These are phyloP conservation scores for Elgaria multicarinata DNA, from an alignment of 2,113 vertebrate species.

Conservation along the genomic window DNA sequence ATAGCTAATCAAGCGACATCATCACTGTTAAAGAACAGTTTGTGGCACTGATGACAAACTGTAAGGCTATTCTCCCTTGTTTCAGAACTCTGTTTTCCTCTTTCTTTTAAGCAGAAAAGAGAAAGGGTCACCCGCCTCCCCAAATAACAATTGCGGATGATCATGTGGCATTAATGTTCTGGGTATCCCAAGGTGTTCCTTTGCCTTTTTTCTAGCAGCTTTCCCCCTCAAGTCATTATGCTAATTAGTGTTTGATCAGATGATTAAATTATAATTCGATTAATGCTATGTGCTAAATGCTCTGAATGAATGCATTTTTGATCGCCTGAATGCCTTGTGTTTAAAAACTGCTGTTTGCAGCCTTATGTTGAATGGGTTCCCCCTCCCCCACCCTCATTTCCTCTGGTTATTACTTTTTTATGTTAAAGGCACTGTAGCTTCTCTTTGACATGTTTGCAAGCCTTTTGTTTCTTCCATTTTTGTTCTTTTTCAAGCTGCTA, in stretches of 20 bases:
- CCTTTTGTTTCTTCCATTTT: neutral
- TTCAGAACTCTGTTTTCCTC: neutral
- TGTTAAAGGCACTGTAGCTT: neutral
- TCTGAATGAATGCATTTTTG: constrained; percentile 82
- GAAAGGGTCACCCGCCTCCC: neutral
- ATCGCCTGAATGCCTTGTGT: constrained; percentile 76
- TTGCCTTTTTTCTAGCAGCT: constrained; percentile 81
- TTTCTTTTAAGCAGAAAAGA: constrained; percentile 31
- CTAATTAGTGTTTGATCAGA: constrained; percentile 95
- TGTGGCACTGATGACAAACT: constrained; percentile 20
- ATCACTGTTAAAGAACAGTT: neutral
- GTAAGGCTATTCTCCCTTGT: constrained; percentile 33
- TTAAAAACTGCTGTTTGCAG: constrained; percentile 56
- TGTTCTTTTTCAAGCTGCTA: neutral
- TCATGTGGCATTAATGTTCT: constrained; percentile 67
- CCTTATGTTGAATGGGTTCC: constrained; percentile 34
- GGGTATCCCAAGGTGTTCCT: constrained; percentile 80
- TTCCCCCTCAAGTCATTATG: constrained; percentile 91
- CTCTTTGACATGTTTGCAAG: constrained; percentile 21
- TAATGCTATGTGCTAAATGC: constrained; percentile 86
- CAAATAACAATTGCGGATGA: constrained; percentile 10
- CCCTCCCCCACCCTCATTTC: neutral
- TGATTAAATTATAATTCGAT: constrained; percentile 94
- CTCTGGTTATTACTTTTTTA: constrained; percentile 36
- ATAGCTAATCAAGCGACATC: constrained; percentile 19